Evolutionary conservation across 2,888 invertebrate genomes (phyloP), one percentile per base, ranked within the genome.

Genomic region (Philonicus albiceps): DNA sequence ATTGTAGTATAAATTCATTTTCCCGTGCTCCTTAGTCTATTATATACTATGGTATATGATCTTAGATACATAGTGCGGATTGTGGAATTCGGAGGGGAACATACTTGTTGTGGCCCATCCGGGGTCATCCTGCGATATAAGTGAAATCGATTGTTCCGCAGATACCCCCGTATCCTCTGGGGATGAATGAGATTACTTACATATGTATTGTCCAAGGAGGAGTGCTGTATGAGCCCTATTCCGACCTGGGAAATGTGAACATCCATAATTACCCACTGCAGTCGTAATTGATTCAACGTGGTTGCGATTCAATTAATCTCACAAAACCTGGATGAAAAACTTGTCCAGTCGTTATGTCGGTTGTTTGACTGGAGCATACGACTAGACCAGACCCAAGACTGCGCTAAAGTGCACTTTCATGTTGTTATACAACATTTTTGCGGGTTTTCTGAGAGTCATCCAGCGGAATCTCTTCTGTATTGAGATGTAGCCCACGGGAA

Each of bases 181-280:
- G 22, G 80, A 16, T 11, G 53, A 30, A 16, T 31, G 30, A 53
- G 53, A n/a, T 7, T 13, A 80, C 49, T 80, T 80, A 80, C 49
- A 49, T 49, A 43, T 80, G 80, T n/a, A n/a, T n/a, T n/a, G n/a
- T 80, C n/a, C 8, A 30, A 22, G 4, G n/a, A 19, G 22, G n/a
- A 43, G 22, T 4, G 37, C 78, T n/a, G 43, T 76, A 80, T 27
- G 31, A 16, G 16, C 43, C 27, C 22, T 13, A 43, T 43, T 7
- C 7, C 27, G 7, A 43, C 4, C 43, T 22, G 80, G 53, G 80
- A 80, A 53, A 53, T 80, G 64, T 78, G 53, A 80, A 49, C 53
- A 80, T 80, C 27, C 53, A 30, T 80, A 80, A 80, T 80, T 80
- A 80, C 53, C 80, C 53, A 49, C 40, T 80, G 80, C 80, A 80